A percentile compares a stretch with the other conserved stretches of the same genome.
These are phyloP conservation scores for Nesidiocoris tenuis DNA, from an alignment of 2,888 invertebrate species.

Conservation along the genomic window DNA sequence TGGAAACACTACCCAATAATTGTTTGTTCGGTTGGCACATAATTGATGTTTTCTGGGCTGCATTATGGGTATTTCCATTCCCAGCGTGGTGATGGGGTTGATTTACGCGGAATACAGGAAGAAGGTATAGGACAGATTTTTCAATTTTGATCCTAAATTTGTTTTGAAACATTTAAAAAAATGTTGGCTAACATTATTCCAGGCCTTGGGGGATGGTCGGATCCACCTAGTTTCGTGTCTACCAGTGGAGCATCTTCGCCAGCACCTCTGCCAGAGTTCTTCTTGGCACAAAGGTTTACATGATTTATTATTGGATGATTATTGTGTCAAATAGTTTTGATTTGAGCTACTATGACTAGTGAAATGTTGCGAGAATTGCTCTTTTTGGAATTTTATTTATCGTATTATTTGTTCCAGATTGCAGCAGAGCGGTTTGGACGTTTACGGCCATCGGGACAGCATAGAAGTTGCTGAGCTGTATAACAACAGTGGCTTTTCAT, in stretches of 20 bases:
- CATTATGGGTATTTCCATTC: no score
- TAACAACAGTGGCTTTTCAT: constrained; percentile 40
- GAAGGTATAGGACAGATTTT: no score
- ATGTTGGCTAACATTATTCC: constrained; percentile 51
- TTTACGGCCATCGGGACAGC: constrained; percentile 49
- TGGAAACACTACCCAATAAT: no score
- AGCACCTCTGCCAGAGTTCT: constrained; percentile 63
- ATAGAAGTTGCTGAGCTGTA: constrained; percentile 50
- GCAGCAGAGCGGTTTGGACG: constrained; percentile 34
- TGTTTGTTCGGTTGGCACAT: no score
- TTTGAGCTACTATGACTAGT: no score
- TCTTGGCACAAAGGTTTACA: constrained; percentile 53
- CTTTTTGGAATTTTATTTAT: no score
- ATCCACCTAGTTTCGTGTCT: constrained; percentile 80
- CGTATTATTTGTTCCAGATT: constrained; percentile 10
- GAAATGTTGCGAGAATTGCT: no score
- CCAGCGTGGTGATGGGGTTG: no score
- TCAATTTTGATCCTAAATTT: no score
- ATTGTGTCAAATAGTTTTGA: neutral
- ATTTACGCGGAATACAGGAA: no score
- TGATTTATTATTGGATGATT: neutral
- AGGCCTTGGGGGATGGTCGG: constrained; percentile 70
- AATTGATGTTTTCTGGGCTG: no score
- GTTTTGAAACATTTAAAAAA: no score
- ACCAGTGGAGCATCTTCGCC: constrained; percentile 77